These are phyloP conservation scores for Odocoileus virginianus DNA, from an alignment of 2,113 vertebrate genomes.

Conservation along the genomic window DNA sequence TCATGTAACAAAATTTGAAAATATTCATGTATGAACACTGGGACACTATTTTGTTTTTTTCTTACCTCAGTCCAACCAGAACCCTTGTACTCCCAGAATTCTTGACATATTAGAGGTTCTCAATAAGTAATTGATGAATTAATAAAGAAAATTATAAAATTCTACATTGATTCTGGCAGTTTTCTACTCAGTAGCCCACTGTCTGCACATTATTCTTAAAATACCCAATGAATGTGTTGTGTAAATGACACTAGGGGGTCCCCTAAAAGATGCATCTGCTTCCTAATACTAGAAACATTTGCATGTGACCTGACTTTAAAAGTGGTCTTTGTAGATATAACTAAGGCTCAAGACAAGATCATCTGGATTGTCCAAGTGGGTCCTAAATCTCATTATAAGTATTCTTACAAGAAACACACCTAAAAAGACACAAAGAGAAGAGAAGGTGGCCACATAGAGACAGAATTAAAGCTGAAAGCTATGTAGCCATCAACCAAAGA, in stretches of 20 bases:
- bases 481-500: background rate
- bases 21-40: background rate
- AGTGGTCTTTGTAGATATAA: background rate
- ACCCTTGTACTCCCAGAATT: background rate
- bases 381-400: background rate
- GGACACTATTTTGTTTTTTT: background rate
- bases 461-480: background rate
- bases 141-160: background rate
- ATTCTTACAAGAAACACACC: background rate
- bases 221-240: background rate
- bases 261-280: background rate
- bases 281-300: background rate
- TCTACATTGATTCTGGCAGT: background rate
- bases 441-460: background rate
- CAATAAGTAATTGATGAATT: background rate
- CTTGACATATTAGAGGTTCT: background rate
- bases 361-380: background rate
- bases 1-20: background rate
- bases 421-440: background rate
- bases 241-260: background rate
- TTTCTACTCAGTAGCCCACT: background rate
- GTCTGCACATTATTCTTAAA: background rate
- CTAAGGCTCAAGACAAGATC: background rate
- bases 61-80: background rate
- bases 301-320: background rate